Evolutionary conservation across 2,888 invertebrate genomes (phyloP), one percentile per base, ranked within the genome.

Genomic region (Agonopterix alstromeriana): DNA sequence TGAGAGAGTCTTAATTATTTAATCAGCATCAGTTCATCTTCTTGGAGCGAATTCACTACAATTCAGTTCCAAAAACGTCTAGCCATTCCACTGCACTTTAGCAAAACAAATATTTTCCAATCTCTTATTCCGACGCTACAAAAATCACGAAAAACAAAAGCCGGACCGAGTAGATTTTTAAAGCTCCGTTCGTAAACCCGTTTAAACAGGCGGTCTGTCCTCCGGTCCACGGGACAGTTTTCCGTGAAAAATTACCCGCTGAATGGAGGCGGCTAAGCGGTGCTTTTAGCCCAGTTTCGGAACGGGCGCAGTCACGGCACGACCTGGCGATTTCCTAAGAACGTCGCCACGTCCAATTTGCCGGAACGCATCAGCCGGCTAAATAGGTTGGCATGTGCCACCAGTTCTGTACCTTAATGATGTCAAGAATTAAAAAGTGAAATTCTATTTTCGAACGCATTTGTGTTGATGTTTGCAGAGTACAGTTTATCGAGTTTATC

Each of bases 241-340:
- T 64, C 63, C 61, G 70, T 73, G 74, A 80, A 79, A 81, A 81
- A 81, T 80, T 73, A 73, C 74, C 53, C 54, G 56, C 53, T 55
- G 62, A 63, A 66, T 58, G 57, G 60, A 54, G 47, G 53, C 57
- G 53, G 62, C 55, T 73, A 71, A 80, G 73, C 75, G 74, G 61
- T 65, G 77, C 74, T 76, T 77, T 78, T 80, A 80, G 66, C 77
- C 78, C 68, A 79, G 81, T 79, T 84, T 74, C 60, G 52, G 66
- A 63, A 64, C 66, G 62, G 60, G 54, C 63, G 60, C 60, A 80
- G 80, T 77, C 77, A 65, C 70, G 73, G 70, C 78, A 77, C 77
- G 79, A 74, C 72, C 73, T 69, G 70, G 63, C 70, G 69, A 74
- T 78, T 77, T 77, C 65, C 77, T 72, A 64, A 66, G 65, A 72